Base-by-base conservation (phyloP, 1,140 invertebrate genomes). In the Aphaenogaster floridana region DNA sequence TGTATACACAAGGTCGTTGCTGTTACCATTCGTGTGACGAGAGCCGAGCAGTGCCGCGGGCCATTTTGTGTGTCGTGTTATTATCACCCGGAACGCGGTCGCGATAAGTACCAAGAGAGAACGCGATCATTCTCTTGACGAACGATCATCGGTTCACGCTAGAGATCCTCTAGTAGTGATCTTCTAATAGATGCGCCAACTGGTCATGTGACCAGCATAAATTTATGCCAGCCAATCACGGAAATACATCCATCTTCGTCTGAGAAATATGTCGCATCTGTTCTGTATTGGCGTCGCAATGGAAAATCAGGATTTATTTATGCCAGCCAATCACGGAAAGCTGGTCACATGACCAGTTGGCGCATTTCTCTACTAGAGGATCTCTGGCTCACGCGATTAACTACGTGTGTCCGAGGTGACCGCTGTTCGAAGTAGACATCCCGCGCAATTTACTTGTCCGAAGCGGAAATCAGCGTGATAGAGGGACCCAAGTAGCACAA, bases 391-490 rank as follows among this genome's bases (percentile, higher is more conserved):
- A 21, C 6, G 45, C 42, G 66, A 50, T 69, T 69, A 50, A 69
- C 66, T 34, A 9, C 13, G 42, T 17, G 42, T 28, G 42, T 69
- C 5, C 5, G 66, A 50, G 42, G 21, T n/a, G 42, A 69, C 21
- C 6, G 66, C 21, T 34, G 50, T 69, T 69, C 45, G 11, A 28
- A 11, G 13, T 50, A 34, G 42, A 50, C 13, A 28, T 69, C 21
- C 50, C 42, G 21, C 4, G 66, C 42, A 50, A 69, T 69, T 50
- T 69, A 69, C 45, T 45, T 9, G 39, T n/a, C 8, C 2, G 66
- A 69, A 34, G 50, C n/a, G 66, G 66, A 69, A 69, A 69, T 69
- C 66, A 69, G 11, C 21, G 66, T 17, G 66, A 69, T 69, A 50
- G 66, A 34, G 5, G 42, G 28, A 28, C 28, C 28, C 28, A 28